Evolutionary conservation across 2,888 invertebrate species (phyloP).

Genomic region (Euzetes globulus): DNA sequence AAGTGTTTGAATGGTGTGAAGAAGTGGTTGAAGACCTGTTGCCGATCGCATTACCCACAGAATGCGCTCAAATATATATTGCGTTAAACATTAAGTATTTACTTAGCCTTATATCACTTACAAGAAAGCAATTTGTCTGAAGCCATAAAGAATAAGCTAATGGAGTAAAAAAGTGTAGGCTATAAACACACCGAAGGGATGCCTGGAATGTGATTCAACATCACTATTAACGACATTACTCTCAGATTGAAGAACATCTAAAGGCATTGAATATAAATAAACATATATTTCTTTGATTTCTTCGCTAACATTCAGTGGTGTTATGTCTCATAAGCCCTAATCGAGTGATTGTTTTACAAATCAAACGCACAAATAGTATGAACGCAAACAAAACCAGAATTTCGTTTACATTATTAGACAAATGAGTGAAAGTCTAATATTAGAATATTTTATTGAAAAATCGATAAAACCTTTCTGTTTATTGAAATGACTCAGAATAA

Average conservation of each 20-base stretch:
- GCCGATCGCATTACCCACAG: conserved; percentile 15
- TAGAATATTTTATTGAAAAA: conserved; percentile 14
- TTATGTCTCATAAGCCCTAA: not conserved
- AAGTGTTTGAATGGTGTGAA: not conserved
- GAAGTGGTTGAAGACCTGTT: conserved; percentile 23
- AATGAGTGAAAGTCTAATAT: conserved; percentile 7
- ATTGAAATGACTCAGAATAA: not conserved
- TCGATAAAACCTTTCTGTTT: not conserved
- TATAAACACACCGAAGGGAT: conserved; percentile 18
- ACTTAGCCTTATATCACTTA: not conserved
- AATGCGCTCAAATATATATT: not conserved
- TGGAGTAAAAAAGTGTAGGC: not conserved
- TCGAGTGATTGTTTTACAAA: conserved; percentile 16
- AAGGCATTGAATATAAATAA: conserved; percentile 15
- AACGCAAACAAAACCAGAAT: conserved; percentile 7
- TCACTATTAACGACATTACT: conserved; percentile 8
- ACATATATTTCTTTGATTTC: conserved; percentile 8
- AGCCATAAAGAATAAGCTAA: conserved; percentile 24
- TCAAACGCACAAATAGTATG: not conserved
- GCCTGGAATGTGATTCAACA: conserved; percentile 20
- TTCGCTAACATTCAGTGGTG: not conserved
- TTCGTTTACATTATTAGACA: conserved; percentile 6
- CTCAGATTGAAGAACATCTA: not conserved
- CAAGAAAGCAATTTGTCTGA: conserved; percentile 21
- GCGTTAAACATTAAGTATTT: conserved; percentile 25